Percentiles rank a stretch among this genome's conserved stretches.
These are phyloP conservation scores for Eudyptes chrysolophus DNA, from an alignment of 2,113 vertebrate genomes.

Conservation along the genomic window DNA sequence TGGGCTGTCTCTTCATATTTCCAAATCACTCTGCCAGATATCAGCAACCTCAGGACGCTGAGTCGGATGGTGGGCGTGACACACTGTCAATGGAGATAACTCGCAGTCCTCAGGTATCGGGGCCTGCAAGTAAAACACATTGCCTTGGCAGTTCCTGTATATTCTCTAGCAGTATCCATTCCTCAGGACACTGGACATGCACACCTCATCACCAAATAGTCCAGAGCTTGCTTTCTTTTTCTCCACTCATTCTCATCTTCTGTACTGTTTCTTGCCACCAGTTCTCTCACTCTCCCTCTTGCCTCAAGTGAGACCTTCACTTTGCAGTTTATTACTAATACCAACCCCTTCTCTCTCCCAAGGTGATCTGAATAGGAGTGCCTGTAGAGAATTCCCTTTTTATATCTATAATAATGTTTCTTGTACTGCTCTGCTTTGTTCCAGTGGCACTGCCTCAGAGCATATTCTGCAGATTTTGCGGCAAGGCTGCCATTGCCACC, in stretches of 20 bases:
- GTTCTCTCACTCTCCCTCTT: not conserved
- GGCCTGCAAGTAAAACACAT: not conserved
- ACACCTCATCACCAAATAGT: not conserved
- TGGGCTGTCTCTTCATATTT: not conserved
- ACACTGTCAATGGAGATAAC: not conserved
- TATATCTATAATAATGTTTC: not conserved
- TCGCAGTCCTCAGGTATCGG: not conserved
- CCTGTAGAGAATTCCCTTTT: not conserved
- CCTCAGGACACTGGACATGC: fast-evolving
- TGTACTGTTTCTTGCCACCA: not conserved
- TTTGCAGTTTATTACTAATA: not conserved
- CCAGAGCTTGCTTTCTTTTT: not conserved
- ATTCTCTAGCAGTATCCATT: not conserved
- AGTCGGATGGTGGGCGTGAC: not conserved
- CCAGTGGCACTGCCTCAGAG: not conserved
- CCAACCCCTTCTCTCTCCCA: not conserved
- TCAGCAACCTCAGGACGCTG: not conserved
- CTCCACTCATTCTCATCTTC: not conserved
- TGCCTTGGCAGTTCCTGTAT: not conserved
- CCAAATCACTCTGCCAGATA: not conserved
- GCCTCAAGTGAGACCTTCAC: not conserved
- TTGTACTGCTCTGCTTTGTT: not conserved
- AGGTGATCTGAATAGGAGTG: not conserved
- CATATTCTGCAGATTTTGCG: not conserved
- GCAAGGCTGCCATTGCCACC: not conserved